Conservation (phyloP, 2,113 vertebrate species). For the Bostrychus sinensis region DNA sequence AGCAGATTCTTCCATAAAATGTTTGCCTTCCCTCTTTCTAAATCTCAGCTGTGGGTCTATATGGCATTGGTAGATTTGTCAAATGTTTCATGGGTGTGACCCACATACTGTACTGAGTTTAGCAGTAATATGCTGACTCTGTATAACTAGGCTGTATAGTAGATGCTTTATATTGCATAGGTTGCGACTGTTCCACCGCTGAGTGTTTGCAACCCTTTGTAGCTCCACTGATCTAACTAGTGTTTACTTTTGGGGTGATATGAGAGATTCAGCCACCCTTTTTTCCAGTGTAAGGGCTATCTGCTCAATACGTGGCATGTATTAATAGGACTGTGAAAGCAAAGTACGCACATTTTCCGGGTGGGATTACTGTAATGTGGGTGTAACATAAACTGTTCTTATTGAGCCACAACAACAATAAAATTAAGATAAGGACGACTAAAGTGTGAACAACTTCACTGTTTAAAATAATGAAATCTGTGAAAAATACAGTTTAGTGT, state of each 20-base stretch:
- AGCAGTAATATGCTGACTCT: no score
- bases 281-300: conserved; percentile 56
- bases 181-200: background rate
- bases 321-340: conserved; percentile 55
- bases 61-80: no score
- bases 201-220: background rate
- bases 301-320: conserved; percentile 58
- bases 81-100: no score
- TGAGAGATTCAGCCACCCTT: conserved; percentile 23
- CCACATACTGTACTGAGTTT: no score
- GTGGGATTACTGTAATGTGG: conserved; percentile 64
- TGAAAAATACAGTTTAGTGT: background rate
- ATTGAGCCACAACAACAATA: conserved; percentile 9
- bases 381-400: conserved; percentile 57
- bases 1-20: no score
- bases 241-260: conserved; percentile 40
- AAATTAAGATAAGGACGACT: conserved; percentile 1
- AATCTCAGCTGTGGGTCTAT: no score
- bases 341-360: conserved; percentile 78
- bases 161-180: no score
- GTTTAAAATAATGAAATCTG: background rate
- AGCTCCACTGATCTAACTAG: background rate
- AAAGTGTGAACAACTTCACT: background rate
- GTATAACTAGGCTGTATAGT: no score
- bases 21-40: no score